Evolutionary conservation across 2,797 vertebrate genomes (phyloP), one percentile per base, ranked within the genome.

Genomic region (Helicolenus hilgendorfi): DNA sequence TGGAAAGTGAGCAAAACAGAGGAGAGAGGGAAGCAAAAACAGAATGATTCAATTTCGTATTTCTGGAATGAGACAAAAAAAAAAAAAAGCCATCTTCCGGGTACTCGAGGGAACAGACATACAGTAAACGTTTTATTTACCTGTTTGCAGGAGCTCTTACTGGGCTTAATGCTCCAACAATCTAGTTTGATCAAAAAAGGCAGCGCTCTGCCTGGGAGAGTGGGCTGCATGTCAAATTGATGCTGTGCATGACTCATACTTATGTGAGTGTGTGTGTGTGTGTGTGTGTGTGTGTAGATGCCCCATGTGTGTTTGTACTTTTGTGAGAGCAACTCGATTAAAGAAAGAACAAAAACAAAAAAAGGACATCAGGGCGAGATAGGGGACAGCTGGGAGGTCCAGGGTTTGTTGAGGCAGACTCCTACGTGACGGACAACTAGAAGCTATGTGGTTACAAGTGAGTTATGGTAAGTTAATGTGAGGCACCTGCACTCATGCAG

Each of bases 101-200:
- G 65, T 38, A 38, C 36, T 84, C 26, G 1, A 14, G 68, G 67
- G 76, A 49, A 59, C 53, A 63, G 81, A 77, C 31, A 22, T 79
- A 36, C 84, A 90, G 80, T 88, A 83, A 89, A 69, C 26, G 27
- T 86, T 91, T 71, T 84, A 83, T 91, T 91, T 86, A 89, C 67
- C 86, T 79, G 86, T 87, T 90, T 85, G 77, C 86, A 72, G 84
- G 79, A 85, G 79, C 80, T 86, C 79, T 81, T 59, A 83, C 77
- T 63, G 78, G 78, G 55, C 77, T 88, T 91, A 86, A 92, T 87
- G 65, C 79, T 80, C 56, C 64, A 78, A 67, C 75, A 78, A 88
- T 86, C 72, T 83, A 77, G 86, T 88, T 92, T 85, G 78, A 87
- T 89, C 72, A 53, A 91, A 92, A 87, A 82, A 86, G 81, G 73